Conservation (phyloP, 2,797 vertebrate genomes). For the Austrolebias charrua region DNA sequence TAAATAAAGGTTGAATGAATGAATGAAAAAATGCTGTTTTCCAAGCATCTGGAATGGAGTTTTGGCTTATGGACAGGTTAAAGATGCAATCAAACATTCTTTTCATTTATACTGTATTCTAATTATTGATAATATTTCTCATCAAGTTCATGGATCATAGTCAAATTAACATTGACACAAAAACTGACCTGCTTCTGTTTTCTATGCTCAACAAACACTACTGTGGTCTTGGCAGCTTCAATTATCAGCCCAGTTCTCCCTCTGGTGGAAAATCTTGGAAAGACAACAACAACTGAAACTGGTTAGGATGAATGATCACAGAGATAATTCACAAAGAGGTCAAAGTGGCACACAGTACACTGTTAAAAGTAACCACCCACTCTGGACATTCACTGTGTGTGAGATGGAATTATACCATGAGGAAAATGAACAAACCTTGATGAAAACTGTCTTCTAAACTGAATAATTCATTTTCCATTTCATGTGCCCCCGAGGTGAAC, state of each 20-base stretch:
- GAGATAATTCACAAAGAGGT: neutral
- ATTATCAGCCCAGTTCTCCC: slow-evolving; percentile 33
- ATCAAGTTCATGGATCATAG: no score
- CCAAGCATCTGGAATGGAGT: no score
- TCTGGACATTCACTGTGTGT: neutral
- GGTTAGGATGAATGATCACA: neutral
- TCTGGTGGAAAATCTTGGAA: slow-evolving; percentile 47
- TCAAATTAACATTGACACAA: no score
- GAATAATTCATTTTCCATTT: slow-evolving; percentile 57
- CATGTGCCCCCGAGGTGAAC: slow-evolving; percentile 40
- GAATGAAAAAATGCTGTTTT: no score
- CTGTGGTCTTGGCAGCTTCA: no score
- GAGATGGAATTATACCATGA: slow-evolving; percentile 6
- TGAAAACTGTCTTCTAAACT: slow-evolving; percentile 9
- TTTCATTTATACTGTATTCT: no score
- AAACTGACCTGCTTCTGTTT: no score
- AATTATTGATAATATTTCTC: no score
- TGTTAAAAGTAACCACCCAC: neutral
- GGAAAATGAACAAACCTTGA: slow-evolving; percentile 30
- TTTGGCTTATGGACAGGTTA: no score
- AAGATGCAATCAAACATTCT: no score
- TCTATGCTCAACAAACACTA: no score
- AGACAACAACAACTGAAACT: slow-evolving; percentile 22
- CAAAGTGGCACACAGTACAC: neutral
- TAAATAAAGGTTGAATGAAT: no score